These are phyloP conservation scores for Spea hammondii DNA, from an alignment of 2,797 vertebrate species.

Conservation along the genomic window DNA sequence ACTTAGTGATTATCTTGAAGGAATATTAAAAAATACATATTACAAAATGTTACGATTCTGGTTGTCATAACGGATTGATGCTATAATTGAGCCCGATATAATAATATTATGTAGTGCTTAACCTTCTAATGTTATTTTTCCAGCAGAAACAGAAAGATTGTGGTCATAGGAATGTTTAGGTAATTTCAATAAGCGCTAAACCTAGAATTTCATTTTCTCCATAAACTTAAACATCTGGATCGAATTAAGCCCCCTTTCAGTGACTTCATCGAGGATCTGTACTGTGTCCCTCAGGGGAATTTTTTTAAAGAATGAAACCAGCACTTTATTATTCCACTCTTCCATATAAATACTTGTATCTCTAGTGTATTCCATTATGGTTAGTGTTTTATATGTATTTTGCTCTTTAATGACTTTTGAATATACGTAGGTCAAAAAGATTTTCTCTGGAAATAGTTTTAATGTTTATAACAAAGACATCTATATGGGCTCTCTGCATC, in stretches of 20 bases:
- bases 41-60: conserved; percentile 36
- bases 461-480: neutral
- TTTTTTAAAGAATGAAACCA: conserved; percentile 39
- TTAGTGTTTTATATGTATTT: conserved; percentile 10
- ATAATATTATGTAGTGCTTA: conserved; percentile 22
- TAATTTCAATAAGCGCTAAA: conserved; percentile 45
- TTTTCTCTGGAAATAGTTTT: neutral
- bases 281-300: conserved; percentile 26
- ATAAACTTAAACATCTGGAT: conserved; percentile 41
- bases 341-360: conserved; percentile 33
- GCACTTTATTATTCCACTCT: conserved; percentile 28
- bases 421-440: conserved; percentile 12
- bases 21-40: conserved; percentile 2
- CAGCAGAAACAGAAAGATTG: conserved; percentile 37
- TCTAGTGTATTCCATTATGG: conserved; percentile 21
- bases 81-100: conserved; percentile 22
- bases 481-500: neutral
- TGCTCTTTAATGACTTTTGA: conserved; percentile 14
- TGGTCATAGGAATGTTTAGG: conserved; percentile 34
- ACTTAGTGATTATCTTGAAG: conserved; percentile 2
- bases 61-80: conserved; percentile 30
- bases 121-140: conserved; percentile 22
- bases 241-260: conserved; percentile 32
- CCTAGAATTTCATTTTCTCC: conserved; percentile 25
- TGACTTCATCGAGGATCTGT: conserved; percentile 44